These are phyloP conservation scores for Silurus aristotelis DNA, from an alignment of 2,797 vertebrate genomes.

Conservation along the genomic window DNA sequence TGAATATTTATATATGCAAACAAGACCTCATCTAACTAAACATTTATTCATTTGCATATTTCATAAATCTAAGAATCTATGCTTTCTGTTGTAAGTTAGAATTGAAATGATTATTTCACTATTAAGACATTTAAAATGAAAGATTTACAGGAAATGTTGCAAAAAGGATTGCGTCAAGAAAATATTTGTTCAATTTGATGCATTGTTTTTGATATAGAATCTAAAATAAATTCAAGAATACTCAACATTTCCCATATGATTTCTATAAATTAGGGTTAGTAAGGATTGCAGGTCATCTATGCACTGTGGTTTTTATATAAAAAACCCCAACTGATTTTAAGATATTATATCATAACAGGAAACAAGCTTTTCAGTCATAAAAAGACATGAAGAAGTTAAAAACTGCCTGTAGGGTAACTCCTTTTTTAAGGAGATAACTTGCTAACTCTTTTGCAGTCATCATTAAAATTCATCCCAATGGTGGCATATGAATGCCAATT, in stretches of 20 bases:
- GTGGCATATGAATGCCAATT: too few species aligned
- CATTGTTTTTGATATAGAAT: not conserved
- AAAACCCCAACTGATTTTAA: not conserved
- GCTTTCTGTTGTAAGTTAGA: not conserved
- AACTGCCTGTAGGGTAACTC: not conserved
- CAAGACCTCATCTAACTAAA: not conserved
- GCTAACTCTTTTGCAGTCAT: too few species aligned
- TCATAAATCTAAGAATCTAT: not conserved
- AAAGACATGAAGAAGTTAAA: not conserved
- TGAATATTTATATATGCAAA: not conserved
- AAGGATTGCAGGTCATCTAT: not conserved
- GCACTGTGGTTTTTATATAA: not conserved
- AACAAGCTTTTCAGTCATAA: not conserved
- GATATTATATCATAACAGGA: not conserved
- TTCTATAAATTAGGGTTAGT: not conserved
- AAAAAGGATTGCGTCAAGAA: not conserved
- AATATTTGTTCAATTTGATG: not conserved
- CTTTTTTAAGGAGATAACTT: too few species aligned
- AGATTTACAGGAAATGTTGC: not conserved
- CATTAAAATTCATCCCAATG: too few species aligned
- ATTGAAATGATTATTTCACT: not conserved
- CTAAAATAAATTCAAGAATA: not conserved
- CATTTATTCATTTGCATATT: not conserved
- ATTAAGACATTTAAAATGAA: not conserved
- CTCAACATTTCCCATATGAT: not conserved